Conservation (phyloP, 2,113 vertebrate species). For the Deroptyus accipitrinus region DNA sequence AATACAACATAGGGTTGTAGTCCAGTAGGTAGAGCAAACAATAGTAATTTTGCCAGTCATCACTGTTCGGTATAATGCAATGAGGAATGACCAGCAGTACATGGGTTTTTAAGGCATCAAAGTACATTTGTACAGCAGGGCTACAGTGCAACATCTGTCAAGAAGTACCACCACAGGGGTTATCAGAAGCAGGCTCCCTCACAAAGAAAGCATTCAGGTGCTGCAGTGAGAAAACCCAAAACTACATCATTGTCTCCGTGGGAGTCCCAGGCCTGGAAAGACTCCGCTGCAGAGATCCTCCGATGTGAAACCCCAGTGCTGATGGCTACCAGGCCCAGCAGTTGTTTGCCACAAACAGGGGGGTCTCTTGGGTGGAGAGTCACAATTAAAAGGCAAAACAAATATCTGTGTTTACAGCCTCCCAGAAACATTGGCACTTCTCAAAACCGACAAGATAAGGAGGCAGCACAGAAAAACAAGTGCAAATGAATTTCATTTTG, state of each 20-base stretch:
- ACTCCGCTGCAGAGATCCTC: not conserved
- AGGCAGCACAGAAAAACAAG: not conserved
- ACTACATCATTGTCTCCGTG: not conserved
- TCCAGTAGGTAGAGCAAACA: not conserved
- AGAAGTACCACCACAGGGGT: not conserved
- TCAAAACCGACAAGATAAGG: not conserved
- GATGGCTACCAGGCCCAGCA: not conserved
- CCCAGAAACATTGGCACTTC: not conserved
- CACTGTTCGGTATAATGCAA: not conserved
- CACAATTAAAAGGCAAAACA: slow-evolving; percentile 14
- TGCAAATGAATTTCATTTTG: not conserved
- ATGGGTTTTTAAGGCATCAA: not conserved
- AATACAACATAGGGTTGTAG: not conserved
- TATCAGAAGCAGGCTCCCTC: not conserved
- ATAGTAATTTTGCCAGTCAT: not conserved
- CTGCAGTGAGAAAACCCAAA: not conserved
- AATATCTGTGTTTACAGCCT: not conserved
- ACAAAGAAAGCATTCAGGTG: not conserved
- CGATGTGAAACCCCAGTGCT: not conserved
- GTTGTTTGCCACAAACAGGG: not conserved
- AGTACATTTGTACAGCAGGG: not conserved
- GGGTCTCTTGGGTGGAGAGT: not conserved
- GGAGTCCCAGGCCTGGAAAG: not conserved
- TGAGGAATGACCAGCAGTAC: not conserved
- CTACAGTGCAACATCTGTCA: not conserved